These are phyloP conservation scores for Nasua narica DNA, from an alignment of 2,797 vertebrate genomes.

Conservation along the genomic window DNA sequence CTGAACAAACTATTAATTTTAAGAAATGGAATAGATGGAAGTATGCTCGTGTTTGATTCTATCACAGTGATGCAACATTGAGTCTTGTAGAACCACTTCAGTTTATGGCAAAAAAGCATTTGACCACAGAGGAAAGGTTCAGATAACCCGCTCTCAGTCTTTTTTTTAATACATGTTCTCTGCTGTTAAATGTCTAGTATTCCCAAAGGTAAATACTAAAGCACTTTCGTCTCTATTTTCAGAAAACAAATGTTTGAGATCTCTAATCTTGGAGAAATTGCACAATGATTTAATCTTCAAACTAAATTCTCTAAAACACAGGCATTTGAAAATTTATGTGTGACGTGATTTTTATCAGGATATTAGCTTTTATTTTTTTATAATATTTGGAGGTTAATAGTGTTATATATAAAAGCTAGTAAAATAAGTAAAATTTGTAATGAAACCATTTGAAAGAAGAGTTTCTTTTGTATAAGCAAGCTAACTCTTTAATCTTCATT, in stretches of 20 bases:
- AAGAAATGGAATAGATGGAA: background rate
- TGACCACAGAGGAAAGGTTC: slow-evolving; percentile 54
- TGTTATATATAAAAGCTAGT: slow-evolving; percentile 71
- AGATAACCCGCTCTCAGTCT: slow-evolving; percentile 41
- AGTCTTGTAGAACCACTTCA: slow-evolving; percentile 37
- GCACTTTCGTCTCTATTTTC: slow-evolving; percentile 56
- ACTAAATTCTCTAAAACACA: slow-evolving; percentile 30
- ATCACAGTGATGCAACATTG: slow-evolving; percentile 29
- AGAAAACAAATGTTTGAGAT: slow-evolving; percentile 66
- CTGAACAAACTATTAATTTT: slow-evolving; percentile 40
- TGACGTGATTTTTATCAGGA: background rate
- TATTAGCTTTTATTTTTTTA: background rate
- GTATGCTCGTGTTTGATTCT: slow-evolving; percentile 50
- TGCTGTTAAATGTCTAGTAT: slow-evolving; percentile 51
- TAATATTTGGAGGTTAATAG: slow-evolving; percentile 67
- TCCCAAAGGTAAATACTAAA: slow-evolving; percentile 53
- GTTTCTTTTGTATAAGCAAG: slow-evolving; percentile 76
- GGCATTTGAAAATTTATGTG: background rate
- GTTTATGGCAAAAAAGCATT: slow-evolving; percentile 58
- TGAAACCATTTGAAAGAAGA: slow-evolving; percentile 61
- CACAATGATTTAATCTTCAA: slow-evolving; percentile 67
- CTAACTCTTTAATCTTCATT: slow-evolving; percentile 73
- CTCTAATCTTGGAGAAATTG: slow-evolving; percentile 3
- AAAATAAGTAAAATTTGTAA: slow-evolving; percentile 50
- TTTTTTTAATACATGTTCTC: slow-evolving; percentile 45